Base-by-base conservation (phyloP, 2,797 vertebrate genomes). In the Gallinago stenura region DNA sequence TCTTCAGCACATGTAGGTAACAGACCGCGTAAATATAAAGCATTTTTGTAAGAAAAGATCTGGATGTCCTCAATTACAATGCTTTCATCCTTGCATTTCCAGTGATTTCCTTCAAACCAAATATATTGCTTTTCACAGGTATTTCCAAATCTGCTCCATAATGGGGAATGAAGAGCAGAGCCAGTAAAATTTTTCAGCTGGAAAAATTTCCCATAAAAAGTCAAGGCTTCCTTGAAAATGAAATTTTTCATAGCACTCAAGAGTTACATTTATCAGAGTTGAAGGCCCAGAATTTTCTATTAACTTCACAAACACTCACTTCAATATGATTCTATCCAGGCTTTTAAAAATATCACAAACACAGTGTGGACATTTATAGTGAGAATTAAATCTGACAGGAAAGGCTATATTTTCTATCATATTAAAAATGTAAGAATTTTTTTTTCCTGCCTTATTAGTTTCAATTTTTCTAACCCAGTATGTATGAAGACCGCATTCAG, bases 191-290 rank as follows among this genome's bases (percentile, higher is more conserved):
- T 83, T 90, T 95, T 96, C 94, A 93, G 94, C 94, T 91, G 91
- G 80, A 95, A 89, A 92, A 78, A 82, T 62, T 94, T 95, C 94
- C 80, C 45, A 91, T 95, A 89, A 96, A 95, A 91, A 95, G 46
- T 79, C 54, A 95, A 78, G 58, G 70, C 66, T 95, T 96, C 90
- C 87, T 94, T 95, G 85, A 94, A 95, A 95, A 96, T 95, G 85
- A 97, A 94, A 70, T 88, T 93, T 96, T 97, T 96, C 92, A 96
- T 92, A 95, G 95, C 76, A 89, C 94, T 95, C 95, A 46, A 21
- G 96, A 96, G 96, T 70, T 94, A 76, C 80, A 91, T 95, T 94
- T 94, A 83, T 94, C 94, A 90, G 89, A 91, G 88, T 58, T 72
- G 65, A 96, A 96, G 94, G 91, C 33, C 51, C 80, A 61, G 87